Evolutionary conservation across 2,797 vertebrate genomes (phyloP).

Genomic region (Tamandua tetradactyla): DNA sequence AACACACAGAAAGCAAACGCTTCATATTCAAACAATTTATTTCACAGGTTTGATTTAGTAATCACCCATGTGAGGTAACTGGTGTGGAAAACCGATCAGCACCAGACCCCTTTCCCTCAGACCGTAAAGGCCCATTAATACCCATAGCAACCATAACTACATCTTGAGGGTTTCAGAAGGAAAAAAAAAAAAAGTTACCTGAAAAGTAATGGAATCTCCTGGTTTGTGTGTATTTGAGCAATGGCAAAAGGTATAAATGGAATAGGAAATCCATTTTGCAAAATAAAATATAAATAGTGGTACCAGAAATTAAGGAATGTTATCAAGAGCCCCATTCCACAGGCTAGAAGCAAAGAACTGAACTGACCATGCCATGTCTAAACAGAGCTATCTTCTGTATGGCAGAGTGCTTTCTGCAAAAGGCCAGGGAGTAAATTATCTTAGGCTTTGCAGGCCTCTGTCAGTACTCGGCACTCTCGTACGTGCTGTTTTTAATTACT

Average conservation of each 20-base stretch:
- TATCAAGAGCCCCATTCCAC: background rate
- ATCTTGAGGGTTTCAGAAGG: background rate
- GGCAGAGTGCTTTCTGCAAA: background rate
- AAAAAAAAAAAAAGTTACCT: background rate
- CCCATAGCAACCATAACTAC: background rate
- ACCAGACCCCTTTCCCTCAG: background rate
- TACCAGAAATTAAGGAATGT: background rate
- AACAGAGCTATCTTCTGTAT: background rate
- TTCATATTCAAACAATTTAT: background rate
- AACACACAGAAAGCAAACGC: slow-evolving; percentile 52
- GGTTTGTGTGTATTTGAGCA: background rate
- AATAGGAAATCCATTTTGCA: background rate
- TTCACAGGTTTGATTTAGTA: background rate
- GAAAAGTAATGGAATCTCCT: background rate
- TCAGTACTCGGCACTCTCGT: background rate
- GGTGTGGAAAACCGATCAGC: background rate
- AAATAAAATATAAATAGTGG: slow-evolving; percentile 10
- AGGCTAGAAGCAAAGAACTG: background rate
- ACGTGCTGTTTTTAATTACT: too few species aligned
- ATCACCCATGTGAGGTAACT: background rate
- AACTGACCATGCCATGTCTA: background rate
- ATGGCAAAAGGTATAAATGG: background rate
- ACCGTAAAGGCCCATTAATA: background rate
- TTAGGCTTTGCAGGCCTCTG: background rate
- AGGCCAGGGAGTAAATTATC: background rate